Conservation (phyloP, 2,888 invertebrate genomes). For the Idaea aversata region DNA sequence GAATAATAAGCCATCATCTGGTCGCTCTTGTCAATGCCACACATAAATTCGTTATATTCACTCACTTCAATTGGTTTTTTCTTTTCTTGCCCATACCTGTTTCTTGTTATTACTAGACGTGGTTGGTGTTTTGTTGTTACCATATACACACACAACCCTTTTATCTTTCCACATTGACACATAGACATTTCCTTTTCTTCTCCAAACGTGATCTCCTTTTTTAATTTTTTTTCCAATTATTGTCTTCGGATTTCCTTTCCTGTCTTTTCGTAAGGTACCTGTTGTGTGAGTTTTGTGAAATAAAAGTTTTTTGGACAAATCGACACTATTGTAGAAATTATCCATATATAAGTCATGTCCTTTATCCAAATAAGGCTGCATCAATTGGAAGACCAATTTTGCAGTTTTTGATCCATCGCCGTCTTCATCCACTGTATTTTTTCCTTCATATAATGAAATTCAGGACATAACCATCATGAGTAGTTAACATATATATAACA, state of each 20-base stretch:
- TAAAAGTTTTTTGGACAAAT: no score
- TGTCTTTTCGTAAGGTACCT: background rate
- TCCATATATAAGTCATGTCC: slow-evolving; percentile 11
- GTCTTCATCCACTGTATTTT: slow-evolving; percentile 3
- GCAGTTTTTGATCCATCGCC: slow-evolving; percentile 3
- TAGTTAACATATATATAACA: no score
- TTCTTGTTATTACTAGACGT: no score
- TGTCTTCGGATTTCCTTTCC: no score
- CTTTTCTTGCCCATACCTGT: no score
- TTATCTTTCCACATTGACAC: no score
- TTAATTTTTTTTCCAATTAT: no score
- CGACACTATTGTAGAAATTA: slow-evolving; percentile 11
- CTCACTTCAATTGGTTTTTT: no score
- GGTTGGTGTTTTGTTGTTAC: no score
- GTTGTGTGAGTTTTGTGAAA: slow-evolving; percentile 12
- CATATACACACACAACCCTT: no score
- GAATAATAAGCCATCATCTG: slow-evolving; percentile 6
- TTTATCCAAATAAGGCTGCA: slow-evolving; percentile 9
- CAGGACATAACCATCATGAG: slow-evolving; percentile 13
- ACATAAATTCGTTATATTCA: slow-evolving; percentile 2
- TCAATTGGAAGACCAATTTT: slow-evolving; percentile 7
- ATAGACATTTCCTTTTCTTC: no score
- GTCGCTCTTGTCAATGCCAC: slow-evolving; percentile 5
- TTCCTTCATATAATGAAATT: slow-evolving; percentile 11
- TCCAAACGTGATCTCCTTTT: no score